phyloP scores from a whole-genome alignment of 2,113 vertebrate species.

The Dipodomys spectabilis region DNA sequence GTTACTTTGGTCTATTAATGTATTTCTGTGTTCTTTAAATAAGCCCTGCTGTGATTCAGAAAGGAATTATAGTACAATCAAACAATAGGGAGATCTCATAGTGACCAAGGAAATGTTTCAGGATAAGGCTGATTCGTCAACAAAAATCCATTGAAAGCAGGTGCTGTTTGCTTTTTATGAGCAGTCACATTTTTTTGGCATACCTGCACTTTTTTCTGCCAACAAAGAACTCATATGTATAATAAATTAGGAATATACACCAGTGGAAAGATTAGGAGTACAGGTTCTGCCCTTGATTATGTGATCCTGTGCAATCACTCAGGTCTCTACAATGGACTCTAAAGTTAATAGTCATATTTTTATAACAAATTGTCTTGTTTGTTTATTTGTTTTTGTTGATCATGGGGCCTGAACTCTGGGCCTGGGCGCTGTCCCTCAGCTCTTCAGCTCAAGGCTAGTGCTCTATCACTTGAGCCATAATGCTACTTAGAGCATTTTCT shows the following conservation, averaged over 20 bases:
- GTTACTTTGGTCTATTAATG: not conserved
- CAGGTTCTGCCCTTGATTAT: not conserved
- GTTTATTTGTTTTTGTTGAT: too few relatives aligned
- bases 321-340: not conserved
- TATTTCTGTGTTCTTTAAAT: not conserved
- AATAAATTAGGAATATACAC: not conserved
- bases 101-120: not conserved
- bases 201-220: not conserved
- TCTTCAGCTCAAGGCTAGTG: too few relatives aligned
- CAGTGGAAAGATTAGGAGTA: not conserved
- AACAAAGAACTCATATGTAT: not conserved
- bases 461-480: too few relatives aligned
- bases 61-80: not conserved
- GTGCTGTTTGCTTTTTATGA: not conserved
- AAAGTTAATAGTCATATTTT: not conserved
- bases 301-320: rapidly evolving
- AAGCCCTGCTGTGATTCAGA: not conserved
- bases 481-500: too few relatives aligned
- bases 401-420: too few relatives aligned
- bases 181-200: not conserved
- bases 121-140: not conserved
- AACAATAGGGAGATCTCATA: not conserved
- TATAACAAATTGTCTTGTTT: not conserved
- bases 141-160: not conserved
- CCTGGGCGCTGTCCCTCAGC: too few relatives aligned